These are phyloP conservation scores for Pica pica DNA, from an alignment of 2,113 vertebrate genomes.

Conservation along the genomic window DNA sequence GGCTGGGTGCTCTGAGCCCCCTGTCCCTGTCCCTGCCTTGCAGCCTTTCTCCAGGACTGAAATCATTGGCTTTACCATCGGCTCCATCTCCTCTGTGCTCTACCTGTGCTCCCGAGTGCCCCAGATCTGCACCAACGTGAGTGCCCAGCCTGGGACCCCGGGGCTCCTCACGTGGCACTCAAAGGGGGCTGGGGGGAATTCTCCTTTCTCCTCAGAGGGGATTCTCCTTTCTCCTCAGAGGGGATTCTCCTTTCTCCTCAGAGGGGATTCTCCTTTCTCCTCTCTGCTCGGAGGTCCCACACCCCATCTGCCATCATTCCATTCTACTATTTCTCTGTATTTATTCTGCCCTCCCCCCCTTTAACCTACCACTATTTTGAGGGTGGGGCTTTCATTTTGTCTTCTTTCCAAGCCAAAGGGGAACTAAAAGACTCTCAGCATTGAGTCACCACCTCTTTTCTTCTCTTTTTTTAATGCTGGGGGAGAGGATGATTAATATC, in stretches of 20 bases:
- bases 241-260: background rate
- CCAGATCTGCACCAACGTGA: conserved; percentile 92
- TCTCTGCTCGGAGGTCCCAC: background rate
- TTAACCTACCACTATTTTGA: background rate
- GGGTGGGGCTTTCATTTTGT: background rate
- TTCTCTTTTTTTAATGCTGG: background rate
- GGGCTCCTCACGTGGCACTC: background rate
- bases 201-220: background rate
- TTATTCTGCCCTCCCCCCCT: background rate
- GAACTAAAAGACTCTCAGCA: background rate
- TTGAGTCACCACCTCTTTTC: background rate
- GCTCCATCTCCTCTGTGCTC: conserved; percentile 85
- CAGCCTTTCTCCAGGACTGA: conserved; percentile 83
- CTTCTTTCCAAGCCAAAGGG: background rate
- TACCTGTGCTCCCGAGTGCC: conserved; percentile 90
- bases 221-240: background rate
- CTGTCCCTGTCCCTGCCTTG: background rate
- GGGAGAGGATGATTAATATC: background rate
- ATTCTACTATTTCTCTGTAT: background rate
- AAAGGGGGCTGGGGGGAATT: background rate
- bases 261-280: background rate
- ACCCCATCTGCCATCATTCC: background rate
- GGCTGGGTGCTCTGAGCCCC: background rate
- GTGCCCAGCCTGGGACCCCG: background rate
- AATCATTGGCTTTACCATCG: conserved; percentile 84